A percentile compares a stretch with the other conserved stretches of the same genome.
Conservation (phyloP, 2,113 vertebrate genomes). For the Cheirogaleus medius region DNA sequence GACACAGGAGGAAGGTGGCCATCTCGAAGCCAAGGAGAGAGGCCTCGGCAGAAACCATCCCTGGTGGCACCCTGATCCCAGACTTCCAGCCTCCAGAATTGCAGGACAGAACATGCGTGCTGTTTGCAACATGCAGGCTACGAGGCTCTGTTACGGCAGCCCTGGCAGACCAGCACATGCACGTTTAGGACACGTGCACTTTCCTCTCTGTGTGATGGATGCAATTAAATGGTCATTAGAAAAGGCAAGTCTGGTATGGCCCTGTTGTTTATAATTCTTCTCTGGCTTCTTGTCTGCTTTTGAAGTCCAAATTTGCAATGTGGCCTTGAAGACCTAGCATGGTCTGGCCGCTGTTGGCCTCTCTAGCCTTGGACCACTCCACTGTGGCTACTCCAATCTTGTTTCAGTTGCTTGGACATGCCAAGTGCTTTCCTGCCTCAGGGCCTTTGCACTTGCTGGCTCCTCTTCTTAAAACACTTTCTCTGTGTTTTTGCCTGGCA, state of each 20-base stretch:
- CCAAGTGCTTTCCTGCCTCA: background rate
- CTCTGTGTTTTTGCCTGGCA: background rate
- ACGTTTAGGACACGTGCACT: too few relatives aligned
- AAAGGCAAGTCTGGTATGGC: background rate
- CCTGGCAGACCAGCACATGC: rapidly evolving
- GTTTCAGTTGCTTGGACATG: background rate
- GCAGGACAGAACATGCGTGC: rapidly evolving
- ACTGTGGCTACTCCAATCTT: too few relatives aligned
- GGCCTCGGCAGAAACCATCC: background rate
- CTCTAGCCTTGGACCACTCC: background rate
- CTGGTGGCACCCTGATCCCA: background rate
- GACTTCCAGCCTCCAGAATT: background rate
- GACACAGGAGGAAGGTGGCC: background rate
- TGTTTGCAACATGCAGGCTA: rapidly evolving
- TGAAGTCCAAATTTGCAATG: background rate
- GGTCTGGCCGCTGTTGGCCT: rapidly evolving
- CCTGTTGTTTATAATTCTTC: background rate
- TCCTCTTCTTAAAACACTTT: background rate
- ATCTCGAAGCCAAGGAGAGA: background rate
- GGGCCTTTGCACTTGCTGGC: background rate
- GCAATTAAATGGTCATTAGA: background rate
- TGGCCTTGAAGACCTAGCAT: background rate
- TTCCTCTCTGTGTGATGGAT: rapidly evolving
- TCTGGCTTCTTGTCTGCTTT: background rate
- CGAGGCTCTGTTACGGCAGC: rapidly evolving